Base-by-base conservation (phyloP, 1,140 invertebrate species). In the Apolygus lucorum region DNA sequence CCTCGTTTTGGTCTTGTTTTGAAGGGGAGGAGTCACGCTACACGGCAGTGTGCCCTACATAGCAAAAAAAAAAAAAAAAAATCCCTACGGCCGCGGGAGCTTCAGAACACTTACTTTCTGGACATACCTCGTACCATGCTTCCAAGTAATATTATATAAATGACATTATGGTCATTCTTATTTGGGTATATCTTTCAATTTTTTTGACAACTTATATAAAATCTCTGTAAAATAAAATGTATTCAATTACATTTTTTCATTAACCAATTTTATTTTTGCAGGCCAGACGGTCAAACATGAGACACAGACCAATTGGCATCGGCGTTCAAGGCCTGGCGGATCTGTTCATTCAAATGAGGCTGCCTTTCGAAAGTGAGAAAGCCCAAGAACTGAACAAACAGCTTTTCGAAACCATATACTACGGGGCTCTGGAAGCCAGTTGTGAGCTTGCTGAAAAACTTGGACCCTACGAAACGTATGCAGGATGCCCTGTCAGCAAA, bases 331-430 rank as follows among this genome's bases (percentile, higher is more conserved):
- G 97, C 1, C 81, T 99, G 22, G 97, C 97, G 13, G 98, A 99
- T 83, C 87, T 95, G 22, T 98, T 99, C 79, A 89, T 98, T 68
- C 79, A 98, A 25, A 93, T 99, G 94, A 83, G 93, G 62, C 89
- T 87, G 80, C 93, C 97, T 49, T 99, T 97, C 79, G 91, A 93
- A 74, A 91, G 89, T 76, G 83, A 88, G 64, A 86, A 95, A 77
- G 95, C 97, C 0, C 83, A 87, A 70, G 81, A 90, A 73, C 79
- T 99, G 1, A 99, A 99, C 80, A 90, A 90, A 73, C 88, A 98
- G 78, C 98, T 99, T 71, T 99, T 99, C 81, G 97, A 99, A 82
- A 99, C 96, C 0, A 88, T 99, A 69, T 99, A 99, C 79, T 98
- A 91, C 80, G 93, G 89, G n/a, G 93, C 97, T 1, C 79, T 99